Evolutionary conservation across 2,888 invertebrate species (phyloP), one percentile per base, ranked within the genome.

Genomic region (Gryllus longicercus): DNA sequence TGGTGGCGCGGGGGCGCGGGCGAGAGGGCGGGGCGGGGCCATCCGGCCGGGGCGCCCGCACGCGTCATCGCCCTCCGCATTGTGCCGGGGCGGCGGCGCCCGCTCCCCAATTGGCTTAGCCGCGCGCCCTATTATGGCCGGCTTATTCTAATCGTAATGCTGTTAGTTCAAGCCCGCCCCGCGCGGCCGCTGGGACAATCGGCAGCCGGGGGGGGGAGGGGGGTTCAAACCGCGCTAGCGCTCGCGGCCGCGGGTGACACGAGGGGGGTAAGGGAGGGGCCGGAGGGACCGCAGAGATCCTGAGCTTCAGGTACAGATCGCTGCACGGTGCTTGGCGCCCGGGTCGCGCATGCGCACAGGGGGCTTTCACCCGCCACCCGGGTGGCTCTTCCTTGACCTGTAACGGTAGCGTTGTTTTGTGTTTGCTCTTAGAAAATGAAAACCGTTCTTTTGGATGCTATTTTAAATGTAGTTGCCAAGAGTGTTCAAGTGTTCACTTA

Each of bases 31-130:
- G 51, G n/a, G 8, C n/a, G 12, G 21, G 21, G 14, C 21, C n/a
- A 51, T 51, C 78, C 51, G 38, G 77, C 4, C 25, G 38, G 51
- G 18, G 14, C 50, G n/a, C 51, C 51, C 25, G 76, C 51, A 21
- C 51, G 51, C 51, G n/a, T n/a, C 78, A 78, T 63, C 78, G 38
- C 63, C 49, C 38, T n/a, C n/a, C 74, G 78, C 78, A 38, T 25
- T 63, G 63, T 63, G 16, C n/a, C 51, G 38, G 74, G 25, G 74
- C 51, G 74, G 14, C 78, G 21, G 63, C 63, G 78, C 21, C 49
- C 78, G 74, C 78, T 23, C 74, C n/a, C 74, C 74, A 63, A 78
- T 78, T 78, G 78, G 78, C 74, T 78, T 78, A 78, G 51, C 78
- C 49, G 63, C 74, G 78, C 51, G 49, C 51, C 78, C 74, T 74